Evolutionary conservation across 2,888 invertebrate species (phyloP).

Genomic region (Eupeodes luniger): DNA sequence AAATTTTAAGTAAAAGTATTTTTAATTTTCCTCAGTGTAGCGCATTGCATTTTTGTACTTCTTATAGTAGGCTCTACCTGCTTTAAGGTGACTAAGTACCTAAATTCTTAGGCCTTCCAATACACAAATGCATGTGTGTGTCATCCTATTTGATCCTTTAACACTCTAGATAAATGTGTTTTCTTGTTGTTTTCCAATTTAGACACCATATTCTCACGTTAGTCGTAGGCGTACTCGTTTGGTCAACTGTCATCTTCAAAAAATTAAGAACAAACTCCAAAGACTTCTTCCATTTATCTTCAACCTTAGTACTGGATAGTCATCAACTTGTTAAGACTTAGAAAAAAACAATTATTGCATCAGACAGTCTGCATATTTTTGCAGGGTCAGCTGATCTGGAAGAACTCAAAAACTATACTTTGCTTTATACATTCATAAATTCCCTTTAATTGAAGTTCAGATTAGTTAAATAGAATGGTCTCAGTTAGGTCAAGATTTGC

Average conservation of each 20-base stretch:
- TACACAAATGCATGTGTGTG: conserved; percentile 4
- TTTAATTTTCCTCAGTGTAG: not conserved
- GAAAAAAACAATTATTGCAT: conserved; percentile 33
- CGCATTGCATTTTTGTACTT: not conserved
- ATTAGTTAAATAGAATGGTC: conserved; percentile 54
- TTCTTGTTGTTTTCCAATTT: conserved; percentile 10
- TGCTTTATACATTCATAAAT: not conserved
- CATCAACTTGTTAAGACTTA: conserved; percentile 19
- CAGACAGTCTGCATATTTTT: conserved; percentile 16
- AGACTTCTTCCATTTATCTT: not conserved
- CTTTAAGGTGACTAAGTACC: not conserved
- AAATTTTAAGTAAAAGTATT: too few species aligned
- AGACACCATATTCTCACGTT: not conserved
- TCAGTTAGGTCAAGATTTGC: conserved; percentile 72
- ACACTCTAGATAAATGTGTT: not conserved
- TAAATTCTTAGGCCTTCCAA: not conserved
- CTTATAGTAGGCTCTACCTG: not conserved
- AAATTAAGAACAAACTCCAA: not conserved
- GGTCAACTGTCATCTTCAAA: not conserved
- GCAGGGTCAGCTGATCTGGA: conserved; percentile 22
- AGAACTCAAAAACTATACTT: not conserved
- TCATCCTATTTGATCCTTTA: not conserved
- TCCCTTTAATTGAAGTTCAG: conserved; percentile 67
- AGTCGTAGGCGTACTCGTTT: not conserved
- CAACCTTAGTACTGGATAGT: conserved; percentile 13